Evolutionary conservation across 2,888 invertebrate species (phyloP), one percentile per base, ranked within the genome.

Genomic region (Abrostola triplasia): DNA sequence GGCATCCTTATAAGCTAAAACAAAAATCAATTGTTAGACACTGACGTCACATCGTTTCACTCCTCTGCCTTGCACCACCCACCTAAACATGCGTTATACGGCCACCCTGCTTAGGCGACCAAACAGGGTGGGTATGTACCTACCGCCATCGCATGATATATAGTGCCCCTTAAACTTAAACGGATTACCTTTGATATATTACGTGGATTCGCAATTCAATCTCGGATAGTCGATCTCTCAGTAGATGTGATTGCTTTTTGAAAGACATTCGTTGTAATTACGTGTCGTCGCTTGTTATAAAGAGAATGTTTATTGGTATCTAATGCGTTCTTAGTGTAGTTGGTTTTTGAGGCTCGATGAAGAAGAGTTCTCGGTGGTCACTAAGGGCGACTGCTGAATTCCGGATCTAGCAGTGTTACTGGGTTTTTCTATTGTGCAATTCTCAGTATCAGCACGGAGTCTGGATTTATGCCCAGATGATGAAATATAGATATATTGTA

Each of bases 181-280:
- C 92, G 93, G 94, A 93, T 93, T 94, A 93, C 93, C 93, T 93
- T 92, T 94, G 94, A 94, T 93, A 92, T 93, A 94, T 93, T 92
- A 92, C 92, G 87, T 86, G 91, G 90, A 91, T 91, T 86, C 89
- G 88, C 88, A 90, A 92, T 93, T 92, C 93, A 93, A 93, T 93
- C 93, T 92, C 90, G 87, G 89, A 89, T 92, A 92, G 89, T 91
- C 91, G 90, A 91, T 90, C 89, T 88, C 84, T 83, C 57, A 55
- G 82, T 86, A 85, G 80, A 85, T 88, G 87, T 86, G 88, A 92
- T 91, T 92, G 90, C 90, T 90, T 90, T 91, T 88, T 87, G 88
- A 88, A 84, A 78, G 81, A 78, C 76, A 82, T 79, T 82, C 73
- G 71, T 71, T 75, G 86, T 90, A 89, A 89, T 90, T 89, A 91